Percentiles rank a stretch among this genome's conserved stretches.
Evolutionary conservation across 2,113 vertebrate genomes (phyloP).

Genomic region (Crotalus helleri): DNA sequence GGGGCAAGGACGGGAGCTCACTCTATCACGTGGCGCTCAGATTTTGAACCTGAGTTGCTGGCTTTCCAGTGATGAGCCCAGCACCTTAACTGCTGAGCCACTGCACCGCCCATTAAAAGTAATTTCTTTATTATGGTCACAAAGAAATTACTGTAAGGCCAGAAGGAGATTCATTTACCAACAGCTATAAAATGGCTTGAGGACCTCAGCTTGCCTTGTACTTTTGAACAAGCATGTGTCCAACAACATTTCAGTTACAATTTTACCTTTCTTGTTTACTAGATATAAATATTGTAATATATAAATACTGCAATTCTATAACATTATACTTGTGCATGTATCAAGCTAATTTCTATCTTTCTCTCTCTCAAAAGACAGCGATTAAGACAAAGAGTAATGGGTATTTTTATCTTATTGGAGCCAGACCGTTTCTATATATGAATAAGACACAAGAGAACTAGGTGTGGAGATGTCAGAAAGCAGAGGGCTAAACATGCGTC

Average conservation of each 20-base stretch:
- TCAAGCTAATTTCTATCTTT: neutral
- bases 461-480: neutral
- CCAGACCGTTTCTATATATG: neutral
- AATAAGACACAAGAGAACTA: neutral
- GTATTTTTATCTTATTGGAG: neutral
- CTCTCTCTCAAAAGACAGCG: neutral
- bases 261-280: neutral
- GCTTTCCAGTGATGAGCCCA: neutral
- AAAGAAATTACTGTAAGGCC: neutral
- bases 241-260: neutral
- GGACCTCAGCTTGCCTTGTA: neutral
- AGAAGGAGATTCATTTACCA: neutral
- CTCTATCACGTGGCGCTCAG: neutral
- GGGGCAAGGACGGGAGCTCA: neutral
- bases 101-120: neutral
- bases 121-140: neutral
- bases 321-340: neutral
- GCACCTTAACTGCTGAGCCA: neutral
- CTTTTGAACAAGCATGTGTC: neutral
- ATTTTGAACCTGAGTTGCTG: neutral
- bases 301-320: neutral
- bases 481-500: neutral
- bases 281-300: neutral
- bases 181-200: neutral
- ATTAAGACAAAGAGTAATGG: neutral